Evolutionary conservation across 2,797 vertebrate species (phyloP).

Genomic region (Leucoraja ocellata): DNA sequence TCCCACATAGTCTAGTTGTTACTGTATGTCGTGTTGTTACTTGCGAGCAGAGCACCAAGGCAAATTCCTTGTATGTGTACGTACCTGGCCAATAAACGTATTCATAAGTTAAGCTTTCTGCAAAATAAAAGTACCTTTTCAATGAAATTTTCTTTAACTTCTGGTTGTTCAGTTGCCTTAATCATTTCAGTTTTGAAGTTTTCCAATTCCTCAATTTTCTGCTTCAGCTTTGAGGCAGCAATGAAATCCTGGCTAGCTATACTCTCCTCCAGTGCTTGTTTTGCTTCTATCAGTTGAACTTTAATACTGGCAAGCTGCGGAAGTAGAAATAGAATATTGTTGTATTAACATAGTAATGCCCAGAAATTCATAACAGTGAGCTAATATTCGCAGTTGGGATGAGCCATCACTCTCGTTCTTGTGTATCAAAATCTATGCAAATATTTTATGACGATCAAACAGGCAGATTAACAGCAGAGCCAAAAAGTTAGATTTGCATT

Average conservation of each 20-base stretch:
- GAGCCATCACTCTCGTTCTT: no score
- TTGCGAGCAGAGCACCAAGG: no score
- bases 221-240: slow-evolving; percentile 77
- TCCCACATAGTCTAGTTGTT: no score
- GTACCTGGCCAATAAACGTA: no score
- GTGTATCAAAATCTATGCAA: no score
- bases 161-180: slow-evolving; percentile 64
- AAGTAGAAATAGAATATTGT: slow-evolving; percentile 39
- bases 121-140: slow-evolving; percentile 70
- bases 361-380: neutral
- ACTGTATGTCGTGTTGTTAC: no score
- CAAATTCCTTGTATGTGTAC: no score
- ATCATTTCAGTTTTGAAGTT: slow-evolving; percentile 59
- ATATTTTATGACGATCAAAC: no score
- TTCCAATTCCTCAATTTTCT: slow-evolving; percentile 74
- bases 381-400: no score
- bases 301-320: slow-evolving; percentile 80
- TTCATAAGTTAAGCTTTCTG: neutral
- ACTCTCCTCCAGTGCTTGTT: slow-evolving; percentile 76
- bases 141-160: slow-evolving; percentile 64
- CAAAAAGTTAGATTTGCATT: no score
- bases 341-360: no score
- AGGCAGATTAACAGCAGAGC: no score
- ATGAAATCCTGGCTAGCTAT: slow-evolving; percentile 77
- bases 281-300: slow-evolving; percentile 81